A percentile compares a stretch with the other conserved stretches of the same genome.
These are phyloP conservation scores for Shinisaurus crocodilurus DNA, from an alignment of 2,113 vertebrate genomes.

Conservation along the genomic window DNA sequence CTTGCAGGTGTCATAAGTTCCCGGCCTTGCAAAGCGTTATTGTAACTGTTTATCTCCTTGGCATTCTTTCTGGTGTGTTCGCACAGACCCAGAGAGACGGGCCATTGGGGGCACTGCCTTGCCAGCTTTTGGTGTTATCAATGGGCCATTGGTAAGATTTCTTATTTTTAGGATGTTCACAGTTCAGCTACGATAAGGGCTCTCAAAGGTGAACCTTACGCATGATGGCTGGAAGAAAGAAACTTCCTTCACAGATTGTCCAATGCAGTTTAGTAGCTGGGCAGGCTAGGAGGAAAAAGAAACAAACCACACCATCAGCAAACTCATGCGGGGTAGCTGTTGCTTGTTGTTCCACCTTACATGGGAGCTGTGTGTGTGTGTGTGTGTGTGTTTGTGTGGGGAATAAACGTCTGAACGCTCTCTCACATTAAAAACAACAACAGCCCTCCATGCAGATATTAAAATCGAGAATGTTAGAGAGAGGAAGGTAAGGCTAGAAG, in stretches of 20 bases:
- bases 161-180: neutral
- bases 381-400: too few relatives aligned
- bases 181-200: constrained; percentile 25
- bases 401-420: neutral
- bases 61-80: neutral
- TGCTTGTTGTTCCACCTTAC: neutral
- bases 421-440: neutral
- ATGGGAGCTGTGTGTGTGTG: neutral
- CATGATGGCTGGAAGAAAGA: neutral
- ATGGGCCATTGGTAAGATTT: neutral
- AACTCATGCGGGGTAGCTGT: neutral
- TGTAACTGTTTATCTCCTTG: neutral
- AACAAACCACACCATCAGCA: neutral
- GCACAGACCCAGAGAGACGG: neutral
- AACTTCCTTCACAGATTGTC: neutral
- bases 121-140: neutral
- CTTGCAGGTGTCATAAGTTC: neutral
- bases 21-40: neutral
- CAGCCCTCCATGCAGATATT: neutral
- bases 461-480: neutral
- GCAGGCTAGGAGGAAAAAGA: neutral
- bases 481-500: neutral
- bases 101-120: neutral
- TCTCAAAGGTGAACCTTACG: constrained; percentile 16
- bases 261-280: neutral